Evolutionary conservation across 2,888 invertebrate genomes (phyloP), one percentile per base, ranked within the genome.

Genomic region (Griposia aprilina): DNA sequence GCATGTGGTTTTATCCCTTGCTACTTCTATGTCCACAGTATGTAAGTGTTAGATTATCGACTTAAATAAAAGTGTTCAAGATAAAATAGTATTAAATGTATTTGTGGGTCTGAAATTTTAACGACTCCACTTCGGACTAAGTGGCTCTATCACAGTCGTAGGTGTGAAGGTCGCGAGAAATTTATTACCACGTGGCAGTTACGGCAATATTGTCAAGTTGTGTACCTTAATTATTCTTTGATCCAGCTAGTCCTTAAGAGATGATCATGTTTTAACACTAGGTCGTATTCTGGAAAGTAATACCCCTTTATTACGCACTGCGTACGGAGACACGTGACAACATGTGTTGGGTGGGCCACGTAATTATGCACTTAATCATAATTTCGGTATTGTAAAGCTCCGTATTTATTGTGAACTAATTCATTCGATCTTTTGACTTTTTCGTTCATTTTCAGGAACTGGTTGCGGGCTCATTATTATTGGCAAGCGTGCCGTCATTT

Each of bases 151-250:
- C 50, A 23, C 41, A 30, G 41, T 50, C 26, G 66, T 71, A 82
- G 50, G 66, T 70, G 80, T 74, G 75, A 81, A 81, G 80, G 68
- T 81, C 57, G n/a, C 30, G 52, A 26, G 36, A 41, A 63, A 74
- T n/a, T 68, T 81, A 74, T 50, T 67, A n/a, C 23, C 6, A 6
- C 50, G 60, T 55, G 10, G 20, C 36, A 57, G 11, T 74, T 68
- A 81, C 17, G 3, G 23, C 48, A 48, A n/a, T 41, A 41, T 41
- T 41, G 41, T 41, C 41, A 41, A 41, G 41, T 41, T 41, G 41
- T 41, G 41, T 41, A 41, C 41, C 41, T 41, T 4, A 41, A 6
- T 41, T 41, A 41, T 41, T 41, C 5, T 5, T 41, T 41, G 41
- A 41, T 41, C 41, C 13, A 72, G 6, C 50, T 23, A 41, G 41